A percentile compares a stretch with the other conserved stretches of the same genome.
Evolutionary conservation across 2,888 invertebrate species (phyloP).

Genomic region (Heliconius cydno): DNA sequence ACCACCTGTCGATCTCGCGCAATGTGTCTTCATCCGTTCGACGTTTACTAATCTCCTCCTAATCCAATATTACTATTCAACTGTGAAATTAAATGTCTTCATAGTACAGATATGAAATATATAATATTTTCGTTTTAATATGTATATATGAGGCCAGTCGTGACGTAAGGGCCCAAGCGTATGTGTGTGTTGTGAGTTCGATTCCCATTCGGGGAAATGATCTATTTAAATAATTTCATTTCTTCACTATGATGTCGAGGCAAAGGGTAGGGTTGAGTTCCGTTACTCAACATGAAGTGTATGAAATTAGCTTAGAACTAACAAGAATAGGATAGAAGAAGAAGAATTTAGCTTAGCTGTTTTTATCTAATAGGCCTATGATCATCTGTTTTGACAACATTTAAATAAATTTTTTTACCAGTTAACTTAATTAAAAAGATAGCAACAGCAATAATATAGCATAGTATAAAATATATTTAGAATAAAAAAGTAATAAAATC

Average conservation of each 20-base stretch:
- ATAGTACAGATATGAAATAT: background rate
- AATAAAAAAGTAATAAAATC: background rate
- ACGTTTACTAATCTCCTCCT: constrained; percentile 67
- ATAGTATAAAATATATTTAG: background rate
- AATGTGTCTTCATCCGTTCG: constrained; percentile 71
- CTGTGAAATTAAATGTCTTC: constrained; percentile 27
- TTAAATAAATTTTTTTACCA: too few species aligned
- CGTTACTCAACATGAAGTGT: too few species aligned
- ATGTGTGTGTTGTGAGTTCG: background rate
- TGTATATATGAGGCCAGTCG: background rate
- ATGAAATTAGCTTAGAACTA: too few species aligned
- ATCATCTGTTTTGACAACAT: too few species aligned
- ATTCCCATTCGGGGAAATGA: background rate
- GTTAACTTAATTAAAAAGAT: too few species aligned
- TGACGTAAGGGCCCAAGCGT: background rate
- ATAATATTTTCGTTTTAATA: background rate
- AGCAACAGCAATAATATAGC: too few species aligned
- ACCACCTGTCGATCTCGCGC: constrained; percentile 75
- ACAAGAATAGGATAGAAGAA: too few species aligned
- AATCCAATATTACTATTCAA: constrained; percentile 56
- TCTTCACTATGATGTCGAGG: too few species aligned
- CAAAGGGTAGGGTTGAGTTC: too few species aligned
- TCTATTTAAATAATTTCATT: background rate
- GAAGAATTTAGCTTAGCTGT: too few species aligned
- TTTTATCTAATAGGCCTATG: too few species aligned